These are phyloP conservation scores for Macropis europaea DNA, from an alignment of 2,888 invertebrate species.

Conservation along the genomic window DNA sequence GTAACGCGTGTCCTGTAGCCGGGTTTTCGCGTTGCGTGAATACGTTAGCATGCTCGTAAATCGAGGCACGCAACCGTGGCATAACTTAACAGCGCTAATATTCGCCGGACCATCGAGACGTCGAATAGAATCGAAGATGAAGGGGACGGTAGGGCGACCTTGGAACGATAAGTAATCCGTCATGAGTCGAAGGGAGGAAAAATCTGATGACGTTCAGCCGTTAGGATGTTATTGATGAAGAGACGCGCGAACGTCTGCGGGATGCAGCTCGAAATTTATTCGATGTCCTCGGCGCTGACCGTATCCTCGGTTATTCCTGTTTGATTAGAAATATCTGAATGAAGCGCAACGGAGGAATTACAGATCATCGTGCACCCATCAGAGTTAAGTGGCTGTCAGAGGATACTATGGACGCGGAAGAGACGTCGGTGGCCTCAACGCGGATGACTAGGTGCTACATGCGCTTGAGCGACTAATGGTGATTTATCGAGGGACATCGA, in stretches of 20 bases:
- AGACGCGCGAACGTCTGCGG: neutral
- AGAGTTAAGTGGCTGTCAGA: conserved; percentile 32
- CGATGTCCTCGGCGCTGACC: conserved; percentile 6
- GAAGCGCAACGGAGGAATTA: conserved; percentile 5
- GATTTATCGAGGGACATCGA: conserved; percentile 38
- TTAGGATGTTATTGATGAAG: conserved; percentile 25
- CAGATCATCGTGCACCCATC: conserved; percentile 26
- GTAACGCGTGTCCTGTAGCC: conserved; percentile 25
- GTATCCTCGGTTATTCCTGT: conserved; percentile 25
- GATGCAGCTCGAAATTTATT: conserved; percentile 19
- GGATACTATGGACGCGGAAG: conserved; percentile 32
- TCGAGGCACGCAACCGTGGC: conserved; percentile 20
- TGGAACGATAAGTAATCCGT: neutral
- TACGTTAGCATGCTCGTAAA: conserved; percentile 35
- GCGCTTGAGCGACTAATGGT: conserved; percentile 38
- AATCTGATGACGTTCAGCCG: neutral
- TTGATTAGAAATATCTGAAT: conserved; percentile 43
- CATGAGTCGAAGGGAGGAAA: neutral
- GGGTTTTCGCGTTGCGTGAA: conserved; percentile 29
- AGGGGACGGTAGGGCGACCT: no score
- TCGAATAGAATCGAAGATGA: no score
- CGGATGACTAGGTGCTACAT: conserved; percentile 7
- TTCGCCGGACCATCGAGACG: no score
- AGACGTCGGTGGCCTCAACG: conserved; percentile 14
- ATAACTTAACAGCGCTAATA: no score